Conservation (phyloP, 1,140 invertebrate genomes). For the Campoletis sonorensis region DNA sequence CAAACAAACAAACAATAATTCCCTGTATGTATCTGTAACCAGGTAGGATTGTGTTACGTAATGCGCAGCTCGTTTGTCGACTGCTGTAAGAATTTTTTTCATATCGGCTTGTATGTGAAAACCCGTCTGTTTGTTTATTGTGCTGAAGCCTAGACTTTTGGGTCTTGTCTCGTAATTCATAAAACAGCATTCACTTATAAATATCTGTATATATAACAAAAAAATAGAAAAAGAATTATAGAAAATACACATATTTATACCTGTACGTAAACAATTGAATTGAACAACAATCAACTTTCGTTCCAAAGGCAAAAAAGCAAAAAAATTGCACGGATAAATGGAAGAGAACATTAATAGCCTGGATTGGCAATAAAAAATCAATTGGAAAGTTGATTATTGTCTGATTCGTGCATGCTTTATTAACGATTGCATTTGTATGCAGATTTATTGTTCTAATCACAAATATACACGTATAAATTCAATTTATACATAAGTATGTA, state of each 20-base stretch:
- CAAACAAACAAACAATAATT: background rate
- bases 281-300: background rate
- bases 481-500: background rate
- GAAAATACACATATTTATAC: background rate
- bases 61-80: constrained; percentile 42
- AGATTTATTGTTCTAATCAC: background rate
- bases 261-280: constrained; percentile 37
- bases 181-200: constrained; percentile 4
- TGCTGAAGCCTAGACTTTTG: constrained; percentile 38
- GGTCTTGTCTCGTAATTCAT: constrained; percentile 10
- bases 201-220: constrained; percentile 6
- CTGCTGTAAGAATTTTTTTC: constrained; percentile 48
- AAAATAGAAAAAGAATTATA: no score
- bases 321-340: no score
- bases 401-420: constrained; percentile 24
- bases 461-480: background rate
- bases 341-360: background rate
- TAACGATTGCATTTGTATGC: constrained; percentile 24
- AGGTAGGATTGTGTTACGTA: constrained; percentile 43
- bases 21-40: constrained; percentile 41
- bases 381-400: background rate
- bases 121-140: constrained; percentile 38
- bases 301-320: no score
- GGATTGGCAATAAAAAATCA: background rate
- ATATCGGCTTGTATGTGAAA: constrained; percentile 49